Evolutionary conservation across 2,888 invertebrate genomes (phyloP), one percentile per base, ranked within the genome.

Genomic region (Pocota personata): DNA sequence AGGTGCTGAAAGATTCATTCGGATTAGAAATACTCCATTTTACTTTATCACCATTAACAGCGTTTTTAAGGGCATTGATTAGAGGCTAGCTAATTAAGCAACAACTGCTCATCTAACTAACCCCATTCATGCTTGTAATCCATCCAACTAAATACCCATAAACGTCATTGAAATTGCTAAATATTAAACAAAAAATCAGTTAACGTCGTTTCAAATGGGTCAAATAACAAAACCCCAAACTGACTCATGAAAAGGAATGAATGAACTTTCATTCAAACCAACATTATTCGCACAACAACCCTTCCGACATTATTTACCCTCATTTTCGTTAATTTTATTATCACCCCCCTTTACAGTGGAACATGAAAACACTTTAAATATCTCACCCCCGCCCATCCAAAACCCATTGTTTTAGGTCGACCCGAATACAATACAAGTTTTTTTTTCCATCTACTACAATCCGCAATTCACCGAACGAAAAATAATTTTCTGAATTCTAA

Each of bases 401-500:
- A 57, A 21, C 57, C 62, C 48, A 57, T 10, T 46, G 43, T 55
- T 82, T 62, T 40, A 69, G 67, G 67, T 69, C 69, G 79, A 79
- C 79, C 50, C 16, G 48, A 84, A 48, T 75, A 79, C 79, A 84
- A 84, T 79, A 69, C 58, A 16, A 67, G 43, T 43, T 71, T 57
- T 76, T 57, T 32, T 58, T 27, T 43, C 43, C 58, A 66, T 43
- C 35, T 60, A 78, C 60, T 75, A 67, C 37, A 83, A 62, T 73
- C 67, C 58, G 72, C 58, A 73, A 67, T 83, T 73, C 60, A 50
- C 48, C 40, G 16, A 69, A 69, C 73, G 43, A 71, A 76, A 82
- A 82, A 82, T 82, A 69, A 75, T 84, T 84, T 79, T 80, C 79
- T 84, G 75, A 80, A 80, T 84, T 84, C 84, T 84, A 84, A 84